A percentile compares a stretch with the other conserved stretches of the same genome.
These are phyloP conservation scores for Megatriorchis doriae DNA, from an alignment of 2,113 vertebrate species.

Conservation along the genomic window DNA sequence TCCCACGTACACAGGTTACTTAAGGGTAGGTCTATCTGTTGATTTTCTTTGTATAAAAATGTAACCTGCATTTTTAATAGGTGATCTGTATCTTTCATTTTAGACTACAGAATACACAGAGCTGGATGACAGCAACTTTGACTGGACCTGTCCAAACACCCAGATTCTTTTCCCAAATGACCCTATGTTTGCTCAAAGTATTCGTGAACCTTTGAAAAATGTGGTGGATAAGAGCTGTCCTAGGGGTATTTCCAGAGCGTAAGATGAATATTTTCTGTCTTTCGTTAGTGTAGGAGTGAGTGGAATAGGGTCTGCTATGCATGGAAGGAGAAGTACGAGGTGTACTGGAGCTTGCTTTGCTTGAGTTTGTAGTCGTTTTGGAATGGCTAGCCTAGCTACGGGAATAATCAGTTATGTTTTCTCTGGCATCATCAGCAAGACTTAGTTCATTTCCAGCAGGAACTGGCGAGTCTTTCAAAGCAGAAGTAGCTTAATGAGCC, in stretches of 20 bases:
- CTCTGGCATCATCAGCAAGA: background rate
- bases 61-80: background rate
- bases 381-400: background rate
- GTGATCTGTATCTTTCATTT: background rate
- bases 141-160: constrained; percentile 97
- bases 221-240: constrained; percentile 97
- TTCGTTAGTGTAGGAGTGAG: background rate
- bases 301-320: background rate
- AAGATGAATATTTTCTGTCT: constrained; percentile 47
- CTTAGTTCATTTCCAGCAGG: background rate
- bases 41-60: background rate
- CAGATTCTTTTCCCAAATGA: constrained; percentile 94
- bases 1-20: background rate
- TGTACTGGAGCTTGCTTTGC: background rate
- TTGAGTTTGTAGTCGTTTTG: background rate
- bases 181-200: constrained; percentile 89
- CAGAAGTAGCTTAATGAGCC: background rate
- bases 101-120: constrained; percentile 82
- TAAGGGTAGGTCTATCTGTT: background rate
- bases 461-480: background rate
- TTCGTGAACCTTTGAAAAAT: constrained; percentile 93
- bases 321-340: background rate
- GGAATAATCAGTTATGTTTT: background rate
- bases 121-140: constrained; percentile 95
- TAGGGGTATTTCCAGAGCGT: constrained; percentile 77